Base-by-base conservation (phyloP, 1,140 invertebrate species). In the Panulirus ornatus region DNA sequence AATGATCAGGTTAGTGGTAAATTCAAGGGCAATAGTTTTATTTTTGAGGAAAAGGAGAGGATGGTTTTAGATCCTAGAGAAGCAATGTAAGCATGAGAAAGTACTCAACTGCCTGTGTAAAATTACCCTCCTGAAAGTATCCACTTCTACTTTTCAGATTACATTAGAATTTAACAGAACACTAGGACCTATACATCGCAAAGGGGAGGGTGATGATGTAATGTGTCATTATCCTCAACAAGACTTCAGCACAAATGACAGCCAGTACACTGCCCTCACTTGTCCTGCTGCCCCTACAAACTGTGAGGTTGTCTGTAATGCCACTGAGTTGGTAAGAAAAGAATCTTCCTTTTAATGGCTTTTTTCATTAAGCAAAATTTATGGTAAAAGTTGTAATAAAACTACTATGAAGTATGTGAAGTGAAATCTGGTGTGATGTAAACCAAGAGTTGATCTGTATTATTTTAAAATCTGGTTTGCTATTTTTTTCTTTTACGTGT, bases 281-380 rank as follows among this genome's bases (percentile, higher is more conserved):
- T 84, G 95, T 95, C 34, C 92, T 94, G 36, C 93, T 94, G 1
- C 9, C 14, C 78, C 96, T 95, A 92, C 93, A 95, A 94, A 91
- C 38, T 95, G 95, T 91, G 94, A 94, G 3, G 95, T 97, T 63
- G 94, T 96, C 86, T 97, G 97, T 91, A 95, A 95, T 91, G 94
- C 97, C 11, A 97, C 96, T 92, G 93, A 95, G 8, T 94, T 94
- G 87, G 91, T 91, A 42, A 78, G 91, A 8, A 38, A 22, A 27
- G 36, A 30, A 1, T 22, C n/a, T 81, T 42, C 1, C 6, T 19
- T 5, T 47, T 44, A 27, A 81, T 14, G n/a, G 6, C 5, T 5
- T 0, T 81, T 40, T 81, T 8, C 22, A 66, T 30, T 70, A 2
- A 36, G 36, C 19, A 44, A n/a, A 54, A n/a, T n/a, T n/a, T n/a